Conservation (phyloP, 2,113 vertebrate species). For the Falcunculus frontatus region DNA sequence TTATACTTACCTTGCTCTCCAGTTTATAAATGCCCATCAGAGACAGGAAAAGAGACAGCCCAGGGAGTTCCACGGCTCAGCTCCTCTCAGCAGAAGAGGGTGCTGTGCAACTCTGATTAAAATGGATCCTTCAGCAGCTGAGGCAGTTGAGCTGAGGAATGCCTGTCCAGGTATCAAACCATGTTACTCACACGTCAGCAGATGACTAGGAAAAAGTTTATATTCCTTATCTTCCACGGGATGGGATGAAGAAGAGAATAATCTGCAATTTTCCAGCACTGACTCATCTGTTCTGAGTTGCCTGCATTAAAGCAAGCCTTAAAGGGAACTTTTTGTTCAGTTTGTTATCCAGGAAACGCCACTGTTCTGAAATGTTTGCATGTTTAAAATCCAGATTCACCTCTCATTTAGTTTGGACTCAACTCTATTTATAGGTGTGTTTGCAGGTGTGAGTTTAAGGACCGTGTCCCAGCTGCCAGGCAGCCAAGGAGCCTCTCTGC, state of each 20-base stretch:
- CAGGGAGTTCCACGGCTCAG: not conserved
- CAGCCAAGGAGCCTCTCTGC: not conserved
- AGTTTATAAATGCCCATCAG: constrained; percentile 29
- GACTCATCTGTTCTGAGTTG: not conserved
- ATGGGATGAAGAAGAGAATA: not conserved
- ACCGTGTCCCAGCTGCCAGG: not conserved
- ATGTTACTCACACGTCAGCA: not conserved
- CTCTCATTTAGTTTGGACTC: not conserved
- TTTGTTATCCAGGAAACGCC: not conserved
- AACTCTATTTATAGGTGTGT: not conserved
- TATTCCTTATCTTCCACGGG: not conserved
- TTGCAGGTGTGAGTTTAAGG: not conserved
- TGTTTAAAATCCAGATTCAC: not conserved
- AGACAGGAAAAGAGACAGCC: not conserved
- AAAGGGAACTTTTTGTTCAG: not conserved
- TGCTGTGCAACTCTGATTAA: constrained; percentile 25
- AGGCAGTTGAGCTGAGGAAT: not conserved
- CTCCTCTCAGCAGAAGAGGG: constrained; percentile 39
- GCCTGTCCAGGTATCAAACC: not conserved
- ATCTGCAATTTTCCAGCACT: not conserved
- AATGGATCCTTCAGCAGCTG: not conserved
- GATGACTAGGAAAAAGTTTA: not conserved
- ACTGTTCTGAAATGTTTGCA: not conserved
- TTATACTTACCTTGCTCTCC: constrained; percentile 21
- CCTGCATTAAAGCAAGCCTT: not conserved